Percentiles rank a stretch among this genome's conserved stretches.
phyloP scores from a whole-genome alignment of 2,888 invertebrate species.

The Cantharis nigra region DNA sequence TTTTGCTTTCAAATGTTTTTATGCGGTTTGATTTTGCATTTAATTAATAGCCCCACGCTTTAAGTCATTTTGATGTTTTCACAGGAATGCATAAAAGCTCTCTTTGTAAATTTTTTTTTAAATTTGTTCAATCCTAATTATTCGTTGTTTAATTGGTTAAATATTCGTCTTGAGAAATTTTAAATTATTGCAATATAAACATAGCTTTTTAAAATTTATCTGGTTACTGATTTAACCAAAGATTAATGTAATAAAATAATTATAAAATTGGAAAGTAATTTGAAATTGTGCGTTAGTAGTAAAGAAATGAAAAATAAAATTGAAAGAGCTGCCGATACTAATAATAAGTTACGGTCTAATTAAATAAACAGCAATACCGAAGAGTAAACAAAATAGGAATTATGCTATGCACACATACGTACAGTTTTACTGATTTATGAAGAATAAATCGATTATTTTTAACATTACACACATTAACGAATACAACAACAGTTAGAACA shows the following conservation, averaged over 20 bases:
- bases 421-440: neutral
- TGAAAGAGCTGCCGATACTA: neutral
- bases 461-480: neutral
- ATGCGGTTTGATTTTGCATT: too few relatives aligned
- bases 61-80: too few relatives aligned
- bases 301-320: neutral
- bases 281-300: neutral
- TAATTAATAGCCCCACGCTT: too few relatives aligned
- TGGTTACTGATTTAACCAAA: neutral
- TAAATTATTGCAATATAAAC: too few relatives aligned
- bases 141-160: too few relatives aligned
- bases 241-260: neutral
- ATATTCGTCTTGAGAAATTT: too few relatives aligned
- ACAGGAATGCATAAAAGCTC: too few relatives aligned
- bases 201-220: too few relatives aligned
- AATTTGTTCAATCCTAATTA: too few relatives aligned
- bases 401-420: neutral
- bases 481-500: neutral
- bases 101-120: too few relatives aligned
- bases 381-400: neutral
- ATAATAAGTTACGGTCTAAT: neutral
- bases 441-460: neutral
- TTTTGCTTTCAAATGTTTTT: too few relatives aligned
- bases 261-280: neutral
- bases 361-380: neutral